Base-by-base conservation (phyloP, 2,113 vertebrate species). In the Silurus meridionalis region DNA sequence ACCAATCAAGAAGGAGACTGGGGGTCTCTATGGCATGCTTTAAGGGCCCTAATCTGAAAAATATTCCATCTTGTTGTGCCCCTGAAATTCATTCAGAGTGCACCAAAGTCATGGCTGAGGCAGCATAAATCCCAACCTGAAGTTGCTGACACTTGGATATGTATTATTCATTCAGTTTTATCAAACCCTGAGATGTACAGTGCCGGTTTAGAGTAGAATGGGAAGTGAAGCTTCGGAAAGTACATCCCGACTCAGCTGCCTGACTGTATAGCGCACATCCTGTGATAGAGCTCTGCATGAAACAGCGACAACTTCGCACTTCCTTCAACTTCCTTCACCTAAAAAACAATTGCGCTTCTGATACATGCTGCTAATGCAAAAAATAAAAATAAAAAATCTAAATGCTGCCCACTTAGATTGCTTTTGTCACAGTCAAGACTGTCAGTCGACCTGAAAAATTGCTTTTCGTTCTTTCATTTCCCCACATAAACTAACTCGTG, bases 131-230 rank as follows among this genome's bases (percentile, higher is more conserved):
- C 77, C 60, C 55, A 78, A 74, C 28, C 55, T 60, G 64, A 89
- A 90, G 79, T 88, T 91, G 87, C 90, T 92, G 89, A 90, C 89
- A 88, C 86, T 72, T 25, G 63, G n/a, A 66, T 85, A 85, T 91
- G 87, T 83, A 82, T 86, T 88, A 75, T 89, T 89, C 66, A 89
- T 81, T 85, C 63, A 85, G 72, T 86, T 84, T 90, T 82, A 89
- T 55, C 14, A 90, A 88, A 78, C 84, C 23, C 46, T 66, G 63
- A 87, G 80, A 53, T 46, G 50, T 84, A 87, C 71, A 57, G 87
- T 87, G 14, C 87, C 63, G 67, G 81, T 82, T 86, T 71, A 90
- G 80, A 91, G 90, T 89, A 90, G 89, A 91, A 86, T 77, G 72
- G 82, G 69, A 63, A 88, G 88, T 57, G 57, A 55, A 60, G 85